These are phyloP conservation scores for Episyrphus balteatus DNA, from an alignment of 1,140 invertebrate genomes.

Conservation along the genomic window DNA sequence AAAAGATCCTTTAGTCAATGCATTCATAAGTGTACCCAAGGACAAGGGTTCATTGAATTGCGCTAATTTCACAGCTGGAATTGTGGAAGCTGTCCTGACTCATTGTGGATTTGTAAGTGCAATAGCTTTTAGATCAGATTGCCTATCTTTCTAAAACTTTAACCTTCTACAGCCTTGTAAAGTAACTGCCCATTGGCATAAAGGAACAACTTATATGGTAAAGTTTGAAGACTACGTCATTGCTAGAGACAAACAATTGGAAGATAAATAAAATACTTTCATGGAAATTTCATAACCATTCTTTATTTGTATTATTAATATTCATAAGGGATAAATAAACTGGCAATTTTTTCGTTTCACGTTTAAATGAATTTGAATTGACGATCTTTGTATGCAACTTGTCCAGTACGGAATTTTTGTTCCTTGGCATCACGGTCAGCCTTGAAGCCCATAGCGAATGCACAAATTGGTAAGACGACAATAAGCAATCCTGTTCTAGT, in stretches of 20 bases:
- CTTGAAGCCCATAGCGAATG: conserved; percentile 43
- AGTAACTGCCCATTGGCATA: conserved; percentile 97
- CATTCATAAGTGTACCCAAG: conserved; percentile 94
- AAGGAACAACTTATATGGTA: conserved; percentile 98
- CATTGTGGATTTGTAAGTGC: conserved; percentile 87
- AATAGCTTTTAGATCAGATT: background rate
- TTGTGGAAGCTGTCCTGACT: conserved; percentile 90
- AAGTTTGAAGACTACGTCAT: conserved; percentile 96
- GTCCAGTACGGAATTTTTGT: conserved; percentile 47
- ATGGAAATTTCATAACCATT: background rate
- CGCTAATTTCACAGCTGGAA: conserved; percentile 96
- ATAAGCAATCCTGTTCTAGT: conserved; percentile 41
- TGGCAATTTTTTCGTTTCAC: conserved; percentile 5
- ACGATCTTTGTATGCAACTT: conserved; percentile 61
- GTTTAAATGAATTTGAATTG: conserved; percentile 44
- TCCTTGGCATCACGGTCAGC: conserved; percentile 44
- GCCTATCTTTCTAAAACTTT: background rate
- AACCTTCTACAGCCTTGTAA: conserved; percentile 77
- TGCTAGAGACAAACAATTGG: conserved; percentile 80
- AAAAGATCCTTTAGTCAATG: conserved; percentile 91
- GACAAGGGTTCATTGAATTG: conserved; percentile 96
- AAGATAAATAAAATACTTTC: conserved; percentile 56
- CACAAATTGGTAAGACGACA: conserved; percentile 46
- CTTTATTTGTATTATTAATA: conserved; percentile 7
- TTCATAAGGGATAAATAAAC: conserved; percentile 15